Evolutionary conservation across 2,888 invertebrate species (phyloP), one percentile per base, ranked within the genome.

Genomic region (Apamea crenata): DNA sequence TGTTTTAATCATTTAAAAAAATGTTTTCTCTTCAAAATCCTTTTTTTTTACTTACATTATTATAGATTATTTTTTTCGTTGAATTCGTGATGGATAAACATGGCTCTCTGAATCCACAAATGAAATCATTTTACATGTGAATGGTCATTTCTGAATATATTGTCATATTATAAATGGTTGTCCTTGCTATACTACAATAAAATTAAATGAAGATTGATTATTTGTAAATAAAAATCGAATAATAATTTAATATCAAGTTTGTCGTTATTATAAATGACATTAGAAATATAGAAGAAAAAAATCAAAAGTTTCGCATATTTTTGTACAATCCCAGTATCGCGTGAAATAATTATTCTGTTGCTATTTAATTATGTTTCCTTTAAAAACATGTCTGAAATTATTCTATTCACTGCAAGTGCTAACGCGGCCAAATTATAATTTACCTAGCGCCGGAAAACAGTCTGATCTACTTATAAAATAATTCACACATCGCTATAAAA

Each of bases 211-310:
- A 75, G 14, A 77, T 56, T 74, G 36, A 73, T 44, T 78, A 74
- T 73, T 56, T 87, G 81, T 87, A 88, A 84, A 88, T 87, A 87
- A 89, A 84, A 82, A 86, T 88, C 78, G 77, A 83, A 89, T 84
- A 88, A 78, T 84, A 77, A 80, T 84, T 69, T 69, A 78, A 85
- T 81, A 86, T 86, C 83, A 83, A 85, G 69, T 83, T 70, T 80
- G 78, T 83, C 75, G 66, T 82, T 79, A 66, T 75, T 80, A 70
- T 82, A 75, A 78, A 72, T 74, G 40, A 72, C 77, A 67, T 29
- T 61, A 56, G 68, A 44, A 63, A 67, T 65, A 65, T 44, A 21
- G 8, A 63, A 79, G 74, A 66, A 74, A 76, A 61, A 66, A 29
- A 16, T 21, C 12, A n/a, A 47, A 36, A 44, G 14, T 74, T 71